These are phyloP conservation scores for Drosophila bocki DNA, from an alignment of 1,140 invertebrate species.

Conservation along the genomic window DNA sequence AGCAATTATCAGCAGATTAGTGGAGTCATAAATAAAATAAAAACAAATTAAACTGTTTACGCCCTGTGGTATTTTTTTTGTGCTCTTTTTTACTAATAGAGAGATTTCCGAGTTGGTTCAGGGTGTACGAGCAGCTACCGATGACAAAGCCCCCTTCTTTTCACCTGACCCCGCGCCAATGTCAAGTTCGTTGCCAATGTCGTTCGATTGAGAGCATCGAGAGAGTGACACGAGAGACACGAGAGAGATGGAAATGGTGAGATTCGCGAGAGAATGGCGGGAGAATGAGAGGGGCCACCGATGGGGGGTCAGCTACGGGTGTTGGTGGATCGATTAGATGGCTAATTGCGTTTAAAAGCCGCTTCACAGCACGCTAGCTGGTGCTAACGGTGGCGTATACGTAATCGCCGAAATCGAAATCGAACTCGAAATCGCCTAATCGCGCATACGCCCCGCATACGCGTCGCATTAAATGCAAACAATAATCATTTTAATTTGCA, in stretches of 20 bases:
- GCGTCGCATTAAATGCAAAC: slow-evolving; percentile 29
- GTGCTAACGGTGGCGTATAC: slow-evolving; percentile 22
- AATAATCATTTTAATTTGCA: slow-evolving; percentile 38
- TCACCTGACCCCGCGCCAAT: slow-evolving; percentile 23
- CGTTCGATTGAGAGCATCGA: slow-evolving; percentile 54
- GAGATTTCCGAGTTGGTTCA: background rate
- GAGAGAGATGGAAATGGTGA: background rate
- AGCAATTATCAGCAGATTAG: slow-evolving; percentile 30
- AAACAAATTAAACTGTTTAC: slow-evolving; percentile 28
- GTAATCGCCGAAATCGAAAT: slow-evolving; percentile 28
- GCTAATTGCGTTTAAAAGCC: slow-evolving; percentile 44
- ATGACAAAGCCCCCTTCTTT: background rate
- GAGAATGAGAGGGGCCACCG: background rate
- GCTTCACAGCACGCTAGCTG: slow-evolving; percentile 21
- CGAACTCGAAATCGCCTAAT: slow-evolving; percentile 12
- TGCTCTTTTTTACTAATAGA: background rate
- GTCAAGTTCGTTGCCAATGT: slow-evolving; percentile 77
- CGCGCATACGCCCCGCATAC: slow-evolving; percentile 33
- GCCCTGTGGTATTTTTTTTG: background rate
- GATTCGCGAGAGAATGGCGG: background rate
- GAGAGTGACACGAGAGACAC: background rate
- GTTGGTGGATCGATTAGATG: slow-evolving; percentile 28
- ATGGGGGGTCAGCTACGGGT: background rate
- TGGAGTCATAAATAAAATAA: slow-evolving; percentile 25
- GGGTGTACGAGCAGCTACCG: slow-evolving; percentile 12